phyloP scores from a whole-genome alignment of 2,113 vertebrate species.

The Nematolebias whitei region DNA sequence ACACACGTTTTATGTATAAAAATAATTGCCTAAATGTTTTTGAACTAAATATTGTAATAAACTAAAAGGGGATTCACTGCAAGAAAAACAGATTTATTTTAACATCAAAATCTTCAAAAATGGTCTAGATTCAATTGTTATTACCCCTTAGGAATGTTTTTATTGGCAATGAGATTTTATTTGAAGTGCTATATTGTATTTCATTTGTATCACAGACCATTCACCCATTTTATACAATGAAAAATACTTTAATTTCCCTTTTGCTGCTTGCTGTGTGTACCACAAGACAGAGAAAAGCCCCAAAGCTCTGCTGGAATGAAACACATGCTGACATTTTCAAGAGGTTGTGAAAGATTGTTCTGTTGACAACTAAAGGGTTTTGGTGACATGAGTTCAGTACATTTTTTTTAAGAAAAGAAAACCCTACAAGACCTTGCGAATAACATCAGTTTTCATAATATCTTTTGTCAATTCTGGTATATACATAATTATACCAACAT shows the following conservation, averaged over 20 bases:
- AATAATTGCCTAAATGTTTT: too few species aligned
- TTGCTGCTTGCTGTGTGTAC: background rate
- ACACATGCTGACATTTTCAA: background rate
- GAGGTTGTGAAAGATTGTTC: background rate
- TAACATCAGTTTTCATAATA: too few species aligned
- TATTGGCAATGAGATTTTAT: background rate
- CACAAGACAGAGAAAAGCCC: background rate
- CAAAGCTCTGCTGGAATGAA: constrained; percentile 2
- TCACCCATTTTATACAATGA: background rate
- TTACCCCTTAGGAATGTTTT: background rate
- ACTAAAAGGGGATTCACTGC: too few species aligned
- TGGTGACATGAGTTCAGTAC: background rate
- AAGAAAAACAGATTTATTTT: too few species aligned
- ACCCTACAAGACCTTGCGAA: background rate
- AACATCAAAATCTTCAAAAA: background rate
- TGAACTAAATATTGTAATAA: too few species aligned
- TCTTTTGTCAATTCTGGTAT: too few species aligned
- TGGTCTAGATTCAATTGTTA: constrained; percentile 2
- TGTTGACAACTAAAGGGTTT: background rate
- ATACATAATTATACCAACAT: too few species aligned
- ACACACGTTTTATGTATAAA: too few species aligned
- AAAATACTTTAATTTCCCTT: background rate
- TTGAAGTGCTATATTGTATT: background rate
- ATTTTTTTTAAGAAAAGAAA: constrained; percentile 7
- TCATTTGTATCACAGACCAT: background rate